Evolutionary conservation across 2,888 invertebrate genomes (phyloP).

Genomic region (Subacronicta megacephala): DNA sequence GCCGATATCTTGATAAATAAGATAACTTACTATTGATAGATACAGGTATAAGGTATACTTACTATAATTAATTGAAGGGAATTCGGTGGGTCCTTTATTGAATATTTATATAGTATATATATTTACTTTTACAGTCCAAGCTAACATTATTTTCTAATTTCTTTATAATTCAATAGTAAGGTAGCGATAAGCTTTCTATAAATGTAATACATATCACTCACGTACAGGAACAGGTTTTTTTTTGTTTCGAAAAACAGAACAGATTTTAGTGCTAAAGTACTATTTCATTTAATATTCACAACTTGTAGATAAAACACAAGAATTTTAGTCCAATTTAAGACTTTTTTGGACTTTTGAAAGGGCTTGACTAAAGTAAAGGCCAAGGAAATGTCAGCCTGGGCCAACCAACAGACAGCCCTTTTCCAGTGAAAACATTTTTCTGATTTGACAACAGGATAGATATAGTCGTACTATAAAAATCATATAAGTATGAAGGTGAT

Average conservation of each 20-base stretch:
- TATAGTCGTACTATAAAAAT: not conserved
- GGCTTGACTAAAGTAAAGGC: slow-evolving; percentile 3
- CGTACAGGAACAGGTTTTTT: slow-evolving; percentile 25
- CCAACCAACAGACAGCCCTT: slow-evolving; percentile 44
- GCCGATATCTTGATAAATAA: slow-evolving; percentile 53
- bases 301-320: slow-evolving; percentile 16
- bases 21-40: slow-evolving; percentile 52
- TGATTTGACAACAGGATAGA: slow-evolving; percentile 54
- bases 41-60: slow-evolving; percentile 57
- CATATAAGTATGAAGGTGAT: slow-evolving; percentile 20
- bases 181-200: slow-evolving; percentile 49
- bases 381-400: slow-evolving; percentile 13
- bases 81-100: slow-evolving; percentile 44
- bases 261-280: slow-evolving; percentile 7
- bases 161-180: slow-evolving; percentile 30
- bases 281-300: slow-evolving; percentile 3
- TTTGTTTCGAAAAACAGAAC: slow-evolving; percentile 18
- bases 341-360: slow-evolving; percentile 21
- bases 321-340: slow-evolving; percentile 43
- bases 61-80: slow-evolving; percentile 71
- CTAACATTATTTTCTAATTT: slow-evolving; percentile 1
- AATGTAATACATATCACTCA: slow-evolving; percentile 53
- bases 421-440: slow-evolving; percentile 25
- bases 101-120: slow-evolving; percentile 37
- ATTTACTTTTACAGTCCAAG: slow-evolving; percentile 8